phyloP scores from a whole-genome alignment of 2,888 invertebrate genomes.

The Chirona hameri region DNA sequence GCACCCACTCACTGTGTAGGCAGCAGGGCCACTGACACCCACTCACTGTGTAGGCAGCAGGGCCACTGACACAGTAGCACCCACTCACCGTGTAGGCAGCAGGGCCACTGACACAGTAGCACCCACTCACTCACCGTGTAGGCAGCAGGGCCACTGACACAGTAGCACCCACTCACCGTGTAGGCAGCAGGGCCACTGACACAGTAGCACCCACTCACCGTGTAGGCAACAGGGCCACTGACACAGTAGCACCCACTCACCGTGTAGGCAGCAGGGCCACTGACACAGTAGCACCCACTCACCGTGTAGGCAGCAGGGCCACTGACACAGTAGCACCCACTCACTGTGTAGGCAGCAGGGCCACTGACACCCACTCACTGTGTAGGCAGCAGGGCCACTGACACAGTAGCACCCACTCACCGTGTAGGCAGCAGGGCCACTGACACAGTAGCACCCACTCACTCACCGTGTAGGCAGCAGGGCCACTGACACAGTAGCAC shows the following conservation, averaged over 20 bases:
- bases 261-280: constrained; percentile 54
- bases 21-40: constrained; percentile 58
- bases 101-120: constrained; percentile 48
- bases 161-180: neutral
- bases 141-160: constrained; percentile 53
- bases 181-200: constrained; percentile 54
- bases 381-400: too few relatives aligned
- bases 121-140: constrained; percentile 40
- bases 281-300: constrained; percentile 28
- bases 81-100: constrained; percentile 47
- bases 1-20: constrained; percentile 38
- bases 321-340: constrained; percentile 38
- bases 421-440: constrained; percentile 54
- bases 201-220: neutral
- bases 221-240: constrained; percentile 54
- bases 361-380: too few relatives aligned
- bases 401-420: neutral
- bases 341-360: constrained; percentile 51
- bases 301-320: constrained; percentile 53
- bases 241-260: neutral
- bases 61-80: too few relatives aligned
- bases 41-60: too few relatives aligned
- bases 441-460: constrained; percentile 31
- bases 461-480: constrained; percentile 47
- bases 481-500: constrained; percentile 48